Conservation (phyloP, 2,797 vertebrate species). For the Etheostoma perlongum region DNA sequence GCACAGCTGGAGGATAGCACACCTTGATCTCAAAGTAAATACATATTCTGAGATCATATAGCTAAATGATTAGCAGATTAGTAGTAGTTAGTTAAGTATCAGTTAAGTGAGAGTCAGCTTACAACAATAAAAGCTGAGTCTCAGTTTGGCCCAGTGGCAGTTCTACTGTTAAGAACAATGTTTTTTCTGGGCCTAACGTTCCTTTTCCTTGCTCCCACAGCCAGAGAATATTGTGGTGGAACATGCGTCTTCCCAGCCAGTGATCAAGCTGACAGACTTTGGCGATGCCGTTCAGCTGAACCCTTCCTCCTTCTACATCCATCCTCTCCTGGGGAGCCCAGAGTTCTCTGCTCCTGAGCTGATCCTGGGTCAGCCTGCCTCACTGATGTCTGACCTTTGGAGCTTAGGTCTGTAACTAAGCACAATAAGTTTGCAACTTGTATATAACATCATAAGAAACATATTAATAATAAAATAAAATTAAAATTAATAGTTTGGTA, state of each 20-base stretch:
- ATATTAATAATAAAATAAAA: neutral
- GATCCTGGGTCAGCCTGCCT: constrained; percentile 93
- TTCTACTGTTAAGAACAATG: neutral
- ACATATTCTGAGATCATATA: neutral
- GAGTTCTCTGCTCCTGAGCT: constrained; percentile 96
- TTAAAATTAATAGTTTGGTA: neutral
- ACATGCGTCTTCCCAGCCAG: constrained; percentile 89
- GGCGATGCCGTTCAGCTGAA: constrained; percentile 92
- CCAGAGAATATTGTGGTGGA: constrained; percentile 96
- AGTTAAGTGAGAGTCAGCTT: neutral
- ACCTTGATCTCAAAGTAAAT: constrained; percentile 94
- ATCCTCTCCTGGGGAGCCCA: constrained; percentile 92
- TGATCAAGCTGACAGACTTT: constrained; percentile 93
- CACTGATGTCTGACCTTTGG: constrained; percentile 93
- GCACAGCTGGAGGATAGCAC: constrained; percentile 94
- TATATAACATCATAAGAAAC: neutral
- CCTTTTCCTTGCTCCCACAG: constrained; percentile 70
- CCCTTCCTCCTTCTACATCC: constrained; percentile 86
- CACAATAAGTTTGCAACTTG: neutral
- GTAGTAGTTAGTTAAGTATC: too few relatives aligned
- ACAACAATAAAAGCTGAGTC: neutral
- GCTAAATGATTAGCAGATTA: neutral
- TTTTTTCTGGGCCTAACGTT: neutral
- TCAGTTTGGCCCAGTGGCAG: too few relatives aligned
- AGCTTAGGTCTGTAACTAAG: constrained; percentile 85